A percentile compares a stretch with the other conserved stretches of the same genome.
These are phyloP conservation scores for Bicyclus anynana DNA, from an alignment of 1,140 invertebrate species.

Conservation along the genomic window DNA sequence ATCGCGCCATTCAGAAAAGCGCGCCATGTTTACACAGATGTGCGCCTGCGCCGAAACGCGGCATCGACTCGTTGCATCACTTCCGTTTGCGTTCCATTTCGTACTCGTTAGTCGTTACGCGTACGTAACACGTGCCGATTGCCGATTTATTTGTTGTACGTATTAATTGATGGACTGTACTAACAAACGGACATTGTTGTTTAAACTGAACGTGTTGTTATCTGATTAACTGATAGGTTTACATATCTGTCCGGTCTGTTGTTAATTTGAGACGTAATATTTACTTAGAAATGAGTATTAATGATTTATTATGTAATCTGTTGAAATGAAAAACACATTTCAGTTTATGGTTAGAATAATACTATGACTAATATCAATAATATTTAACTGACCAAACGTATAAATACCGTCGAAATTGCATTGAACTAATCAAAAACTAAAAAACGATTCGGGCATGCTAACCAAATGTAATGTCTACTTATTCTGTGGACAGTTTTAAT, in stretches of 20 bases:
- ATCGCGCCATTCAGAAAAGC: constrained; percentile 70
- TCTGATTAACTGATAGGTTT: neutral
- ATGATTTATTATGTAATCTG: no score
- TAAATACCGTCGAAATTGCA: no score
- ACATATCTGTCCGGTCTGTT: no score
- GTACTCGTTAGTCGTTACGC: constrained; percentile 42
- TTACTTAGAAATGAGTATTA: no score
- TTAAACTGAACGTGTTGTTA: neutral
- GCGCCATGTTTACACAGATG: constrained; percentile 74
- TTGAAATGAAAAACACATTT: no score
- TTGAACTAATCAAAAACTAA: no score
- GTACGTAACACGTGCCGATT: constrained; percentile 52
- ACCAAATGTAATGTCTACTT: neutral
- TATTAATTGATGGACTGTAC: constrained; percentile 16
- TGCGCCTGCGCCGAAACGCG: constrained; percentile 70
- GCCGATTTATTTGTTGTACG: constrained; percentile 31
- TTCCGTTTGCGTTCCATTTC: constrained; percentile 69
- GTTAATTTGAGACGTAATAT: no score
- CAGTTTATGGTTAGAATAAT: no score
- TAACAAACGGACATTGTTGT: constrained; percentile 1
- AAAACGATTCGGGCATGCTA: neutral
- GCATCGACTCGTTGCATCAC: constrained; percentile 60
- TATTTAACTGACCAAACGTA: no score
- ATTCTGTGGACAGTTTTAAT: neutral
- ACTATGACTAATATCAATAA: no score